These are phyloP conservation scores for Bovichtus variegatus DNA, from an alignment of 2,797 vertebrate species.

Conservation along the genomic window DNA sequence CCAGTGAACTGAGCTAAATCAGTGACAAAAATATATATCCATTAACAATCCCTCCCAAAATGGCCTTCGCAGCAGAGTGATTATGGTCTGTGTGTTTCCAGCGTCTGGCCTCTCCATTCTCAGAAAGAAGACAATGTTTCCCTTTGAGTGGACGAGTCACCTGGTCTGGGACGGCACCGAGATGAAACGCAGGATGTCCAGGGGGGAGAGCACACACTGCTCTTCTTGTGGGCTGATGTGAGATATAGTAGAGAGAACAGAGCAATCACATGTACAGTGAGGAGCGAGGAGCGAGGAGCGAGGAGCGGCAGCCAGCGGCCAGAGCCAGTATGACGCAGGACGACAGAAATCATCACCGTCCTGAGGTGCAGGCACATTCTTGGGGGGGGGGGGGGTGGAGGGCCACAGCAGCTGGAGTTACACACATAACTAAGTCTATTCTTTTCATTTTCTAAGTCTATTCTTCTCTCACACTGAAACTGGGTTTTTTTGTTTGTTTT, in stretches of 20 bases:
- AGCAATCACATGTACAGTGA: too few species aligned
- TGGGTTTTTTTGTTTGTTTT: too few species aligned
- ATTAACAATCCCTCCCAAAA: slow-evolving; percentile 1
- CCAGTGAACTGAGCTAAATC: slow-evolving; percentile 15
- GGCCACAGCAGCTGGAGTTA: too few species aligned
- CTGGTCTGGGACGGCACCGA: slow-evolving; percentile 63
- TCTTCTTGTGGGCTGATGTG: slow-evolving; percentile 67
- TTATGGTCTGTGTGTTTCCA: not conserved
- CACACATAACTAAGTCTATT: too few species aligned
- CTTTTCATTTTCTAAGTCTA: too few species aligned
- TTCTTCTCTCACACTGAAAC: too few species aligned
- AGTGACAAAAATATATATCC: slow-evolving; percentile 26
- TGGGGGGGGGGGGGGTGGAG: too few species aligned
- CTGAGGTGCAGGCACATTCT: too few species aligned
- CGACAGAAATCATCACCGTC: too few species aligned
- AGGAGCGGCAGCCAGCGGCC: too few species aligned
- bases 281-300: too few species aligned
- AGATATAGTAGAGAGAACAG: slow-evolving; percentile 22
- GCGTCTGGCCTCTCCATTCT: slow-evolving; percentile 28
- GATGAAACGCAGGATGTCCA: slow-evolving; percentile 46
- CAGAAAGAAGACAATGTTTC: slow-evolving; percentile 57
- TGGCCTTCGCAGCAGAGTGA: not conserved
- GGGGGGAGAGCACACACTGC: slow-evolving; percentile 18
- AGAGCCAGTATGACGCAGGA: too few species aligned
- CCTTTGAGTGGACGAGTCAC: slow-evolving; percentile 69